A percentile compares a stretch with the other conserved stretches of the same genome.
These are phyloP conservation scores for Arrhamphus sclerolepis DNA, from an alignment of 2,797 vertebrate species.

Conservation along the genomic window DNA sequence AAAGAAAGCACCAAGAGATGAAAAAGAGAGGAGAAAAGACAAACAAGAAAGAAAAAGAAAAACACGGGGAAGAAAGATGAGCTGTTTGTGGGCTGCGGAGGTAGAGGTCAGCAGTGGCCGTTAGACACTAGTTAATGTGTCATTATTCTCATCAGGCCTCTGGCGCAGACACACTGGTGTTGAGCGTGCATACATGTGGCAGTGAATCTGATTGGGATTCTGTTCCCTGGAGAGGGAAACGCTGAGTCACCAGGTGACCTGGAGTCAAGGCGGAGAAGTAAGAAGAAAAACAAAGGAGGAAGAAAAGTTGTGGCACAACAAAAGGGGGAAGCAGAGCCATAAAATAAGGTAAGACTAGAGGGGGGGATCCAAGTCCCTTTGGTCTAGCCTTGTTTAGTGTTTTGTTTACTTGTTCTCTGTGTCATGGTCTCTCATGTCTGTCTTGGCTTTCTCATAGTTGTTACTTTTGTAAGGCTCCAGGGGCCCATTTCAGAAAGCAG, in stretches of 20 bases:
- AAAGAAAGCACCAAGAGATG: conserved; percentile 12
- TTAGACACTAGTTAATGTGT: conserved; percentile 74
- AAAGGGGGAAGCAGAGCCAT: conserved; percentile 1
- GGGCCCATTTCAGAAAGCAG: no score
- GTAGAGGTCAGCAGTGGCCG: conserved; percentile 72
- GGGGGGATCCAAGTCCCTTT: conserved; percentile 12
- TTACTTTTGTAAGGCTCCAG: no score
- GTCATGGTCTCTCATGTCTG: no score
- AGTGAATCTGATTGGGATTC: conserved; percentile 68
- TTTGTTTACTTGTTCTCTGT: conserved; percentile 1
- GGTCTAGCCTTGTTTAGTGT: conserved; percentile 10
- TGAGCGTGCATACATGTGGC: conserved; percentile 29
- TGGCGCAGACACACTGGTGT: conserved; percentile 50
- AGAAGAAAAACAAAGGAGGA: conserved; percentile 21
- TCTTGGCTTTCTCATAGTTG: no score
- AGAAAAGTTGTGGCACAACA: conserved; percentile 5
- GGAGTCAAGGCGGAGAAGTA: conserved; percentile 51
- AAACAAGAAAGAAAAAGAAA: conserved; percentile 22
- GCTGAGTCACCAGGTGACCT: conserved; percentile 77
- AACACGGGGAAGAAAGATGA: conserved; percentile 28
- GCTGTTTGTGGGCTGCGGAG: conserved; percentile 69
- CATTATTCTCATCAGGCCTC: conserved; percentile 76
- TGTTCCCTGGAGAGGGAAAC: conserved; percentile 61
- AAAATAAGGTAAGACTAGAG: background rate
- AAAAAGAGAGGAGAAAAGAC: conserved; percentile 27